Percentiles rank a stretch among this genome's conserved stretches.
These are phyloP conservation scores for Aethina tumida DNA, from an alignment of 1,140 invertebrate species.

Conservation along the genomic window DNA sequence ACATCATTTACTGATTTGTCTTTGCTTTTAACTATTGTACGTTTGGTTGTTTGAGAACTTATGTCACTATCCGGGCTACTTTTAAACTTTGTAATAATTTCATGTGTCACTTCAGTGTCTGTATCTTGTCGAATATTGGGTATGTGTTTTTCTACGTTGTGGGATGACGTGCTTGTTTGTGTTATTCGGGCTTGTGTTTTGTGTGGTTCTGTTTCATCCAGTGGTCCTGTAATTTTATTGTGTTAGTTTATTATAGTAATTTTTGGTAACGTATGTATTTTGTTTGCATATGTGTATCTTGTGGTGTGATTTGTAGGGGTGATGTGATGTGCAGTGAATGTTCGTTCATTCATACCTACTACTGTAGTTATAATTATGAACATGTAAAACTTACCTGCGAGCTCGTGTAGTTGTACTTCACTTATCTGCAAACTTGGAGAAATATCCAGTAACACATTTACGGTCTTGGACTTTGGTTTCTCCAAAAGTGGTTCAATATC, in stretches of 20 bases:
- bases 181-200: slow-evolving; percentile 33
- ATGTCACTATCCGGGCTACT: slow-evolving; percentile 37
- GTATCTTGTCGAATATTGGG: slow-evolving; percentile 24
- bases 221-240: slow-evolving; percentile 31
- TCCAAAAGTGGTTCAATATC: slow-evolving; percentile 29
- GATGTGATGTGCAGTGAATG: too few relatives aligned
- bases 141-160: slow-evolving; percentile 26
- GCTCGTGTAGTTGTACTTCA: slow-evolving; percentile 38
- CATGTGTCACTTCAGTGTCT: slow-evolving; percentile 42
- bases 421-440: slow-evolving; percentile 32
- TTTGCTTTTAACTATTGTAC: slow-evolving; percentile 41
- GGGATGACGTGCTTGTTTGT: slow-evolving; percentile 23
- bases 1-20: slow-evolving; percentile 26
- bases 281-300: slow-evolving; percentile 12
- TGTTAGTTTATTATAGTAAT: slow-evolving; percentile 17
- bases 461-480: slow-evolving; percentile 21
- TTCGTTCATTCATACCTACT: too few relatives aligned
- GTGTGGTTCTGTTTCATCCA: slow-evolving; percentile 33
- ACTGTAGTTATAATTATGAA: slow-evolving; percentile 2
- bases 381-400: slow-evolving; percentile 42
- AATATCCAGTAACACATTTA: slow-evolving; percentile 25
- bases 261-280: slow-evolving; percentile 12
- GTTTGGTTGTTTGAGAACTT: slow-evolving; percentile 42
- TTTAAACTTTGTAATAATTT: slow-evolving; percentile 46
- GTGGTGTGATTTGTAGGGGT: neutral